Percentiles rank a stretch among this genome's conserved stretches.
These are phyloP conservation scores for Heliconius erato DNA, from an alignment of 2,888 invertebrate genomes.

Conservation along the genomic window DNA sequence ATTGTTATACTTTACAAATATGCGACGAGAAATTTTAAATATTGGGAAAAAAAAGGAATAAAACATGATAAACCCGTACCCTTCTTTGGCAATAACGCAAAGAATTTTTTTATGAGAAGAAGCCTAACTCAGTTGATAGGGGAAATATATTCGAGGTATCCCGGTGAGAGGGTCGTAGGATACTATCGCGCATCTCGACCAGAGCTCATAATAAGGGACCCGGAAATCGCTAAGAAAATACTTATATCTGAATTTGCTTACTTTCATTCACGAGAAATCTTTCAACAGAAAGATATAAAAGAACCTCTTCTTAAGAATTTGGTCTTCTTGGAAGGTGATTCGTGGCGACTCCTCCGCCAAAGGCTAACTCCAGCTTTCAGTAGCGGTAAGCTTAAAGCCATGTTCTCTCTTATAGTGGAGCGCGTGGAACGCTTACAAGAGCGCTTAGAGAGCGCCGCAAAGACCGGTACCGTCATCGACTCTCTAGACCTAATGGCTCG, in stretches of 20 bases:
- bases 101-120: slow-evolving; percentile 58
- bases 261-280: slow-evolving; percentile 67
- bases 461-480: slow-evolving; percentile 58
- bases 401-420: slow-evolving; percentile 71
- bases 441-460: slow-evolving; percentile 54
- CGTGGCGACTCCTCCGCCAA: slow-evolving; percentile 69
- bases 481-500: slow-evolving; percentile 72
- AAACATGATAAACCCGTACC: slow-evolving; percentile 65
- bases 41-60: slow-evolving; percentile 66
- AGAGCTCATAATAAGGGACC: slow-evolving; percentile 68
- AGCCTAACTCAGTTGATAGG: slow-evolving; percentile 62
- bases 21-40: slow-evolving; percentile 61
- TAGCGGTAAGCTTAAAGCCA: slow-evolving; percentile 68
- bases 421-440: slow-evolving; percentile 65
- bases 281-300: slow-evolving; percentile 56
- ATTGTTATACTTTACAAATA: slow-evolving; percentile 61
- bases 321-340: slow-evolving; percentile 70
- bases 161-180: slow-evolving; percentile 67
- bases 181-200: slow-evolving; percentile 63
- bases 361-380: slow-evolving; percentile 71
- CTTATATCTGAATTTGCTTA: slow-evolving; percentile 65
- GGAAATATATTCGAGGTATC: slow-evolving; percentile 67
- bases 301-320: slow-evolving; percentile 69
- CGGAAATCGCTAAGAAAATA: slow-evolving; percentile 65
- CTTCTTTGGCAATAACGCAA: slow-evolving; percentile 64